Evolutionary conservation across 2,113 vertebrate genomes (phyloP).

Genomic region (Addax nasomaculatus): DNA sequence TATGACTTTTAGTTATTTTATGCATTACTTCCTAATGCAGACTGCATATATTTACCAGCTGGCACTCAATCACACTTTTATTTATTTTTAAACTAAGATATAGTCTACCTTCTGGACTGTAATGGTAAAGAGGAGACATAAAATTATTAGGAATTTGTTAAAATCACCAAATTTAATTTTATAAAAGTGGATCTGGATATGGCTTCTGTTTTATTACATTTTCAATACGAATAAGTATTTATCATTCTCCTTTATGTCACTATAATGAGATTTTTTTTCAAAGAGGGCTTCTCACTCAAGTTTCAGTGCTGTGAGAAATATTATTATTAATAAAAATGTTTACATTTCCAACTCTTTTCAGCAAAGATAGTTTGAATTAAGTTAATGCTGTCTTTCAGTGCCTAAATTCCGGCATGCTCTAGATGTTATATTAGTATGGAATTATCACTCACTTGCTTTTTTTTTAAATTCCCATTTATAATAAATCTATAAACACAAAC

Average conservation of each 20-base stretch:
- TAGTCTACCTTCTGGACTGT: neutral
- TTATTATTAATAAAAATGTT: neutral
- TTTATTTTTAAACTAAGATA: conserved; percentile 2
- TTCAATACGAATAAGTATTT: conserved; percentile 17
- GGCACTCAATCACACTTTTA: neutral
- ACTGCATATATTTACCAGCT: neutral
- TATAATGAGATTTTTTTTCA: conserved; percentile 60
- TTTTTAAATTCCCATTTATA: neutral
- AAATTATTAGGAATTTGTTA: conserved; percentile 20
- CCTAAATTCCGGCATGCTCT: neutral
- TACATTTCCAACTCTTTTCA: neutral
- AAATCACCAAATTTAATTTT: conserved; percentile 15
- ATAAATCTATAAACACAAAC: neutral
- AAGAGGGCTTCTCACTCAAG: neutral
- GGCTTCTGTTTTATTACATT: conserved; percentile 53
- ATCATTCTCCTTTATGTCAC: conserved; percentile 23
- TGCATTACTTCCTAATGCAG: neutral
- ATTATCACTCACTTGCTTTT: neutral
- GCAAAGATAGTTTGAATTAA: neutral
- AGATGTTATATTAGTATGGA: neutral
- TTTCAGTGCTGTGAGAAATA: neutral
- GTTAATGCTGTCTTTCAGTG: neutral
- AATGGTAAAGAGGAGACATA: neutral
- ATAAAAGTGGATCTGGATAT: neutral
- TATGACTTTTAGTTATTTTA: conserved; percentile 8